Percentiles rank a stretch among this genome's conserved stretches.
Conservation (phyloP, 2,888 invertebrate species). For the Agapostemon virescens region DNA sequence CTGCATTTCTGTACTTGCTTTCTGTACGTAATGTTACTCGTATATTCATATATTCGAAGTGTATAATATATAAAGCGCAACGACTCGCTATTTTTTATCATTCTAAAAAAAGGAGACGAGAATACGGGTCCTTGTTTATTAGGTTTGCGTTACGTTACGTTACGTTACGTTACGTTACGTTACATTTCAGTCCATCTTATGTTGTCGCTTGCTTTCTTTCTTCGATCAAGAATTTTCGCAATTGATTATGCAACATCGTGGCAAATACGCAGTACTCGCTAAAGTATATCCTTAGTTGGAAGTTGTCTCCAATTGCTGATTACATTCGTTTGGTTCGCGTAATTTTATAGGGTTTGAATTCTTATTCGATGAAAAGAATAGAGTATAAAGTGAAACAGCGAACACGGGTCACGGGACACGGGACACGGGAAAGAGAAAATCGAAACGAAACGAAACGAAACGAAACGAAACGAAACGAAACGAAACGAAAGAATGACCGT, state of each 20-base stretch:
- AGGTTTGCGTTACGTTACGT: slow-evolving; percentile 62
- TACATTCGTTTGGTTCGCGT: slow-evolving; percentile 55
- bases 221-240: slow-evolving; percentile 63
- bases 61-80: slow-evolving; percentile 75
- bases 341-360: not conserved
- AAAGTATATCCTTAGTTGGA: slow-evolving; percentile 64
- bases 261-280: slow-evolving; percentile 66
- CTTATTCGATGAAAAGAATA: not conserved
- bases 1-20: slow-evolving; percentile 76
- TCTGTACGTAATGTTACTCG: slow-evolving; percentile 75
- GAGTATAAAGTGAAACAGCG: not conserved
- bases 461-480: not conserved
- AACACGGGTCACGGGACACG: too few relatives aligned
- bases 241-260: slow-evolving; percentile 72
- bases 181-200: slow-evolving; percentile 72
- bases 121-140: slow-evolving; percentile 70
- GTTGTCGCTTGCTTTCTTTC: slow-evolving; percentile 65
- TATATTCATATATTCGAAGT: slow-evolving; percentile 76
- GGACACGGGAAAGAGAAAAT: too few relatives aligned
- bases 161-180: slow-evolving; percentile 64
- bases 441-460: too few relatives aligned
- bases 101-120: slow-evolving; percentile 73
- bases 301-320: slow-evolving; percentile 71
- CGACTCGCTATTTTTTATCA: slow-evolving; percentile 74
- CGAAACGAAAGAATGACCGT: not conserved